A percentile compares a stretch with the other conserved stretches of the same genome.
Conservation (phyloP, 2,888 invertebrate species). For the Phaedon cochleariae region DNA sequence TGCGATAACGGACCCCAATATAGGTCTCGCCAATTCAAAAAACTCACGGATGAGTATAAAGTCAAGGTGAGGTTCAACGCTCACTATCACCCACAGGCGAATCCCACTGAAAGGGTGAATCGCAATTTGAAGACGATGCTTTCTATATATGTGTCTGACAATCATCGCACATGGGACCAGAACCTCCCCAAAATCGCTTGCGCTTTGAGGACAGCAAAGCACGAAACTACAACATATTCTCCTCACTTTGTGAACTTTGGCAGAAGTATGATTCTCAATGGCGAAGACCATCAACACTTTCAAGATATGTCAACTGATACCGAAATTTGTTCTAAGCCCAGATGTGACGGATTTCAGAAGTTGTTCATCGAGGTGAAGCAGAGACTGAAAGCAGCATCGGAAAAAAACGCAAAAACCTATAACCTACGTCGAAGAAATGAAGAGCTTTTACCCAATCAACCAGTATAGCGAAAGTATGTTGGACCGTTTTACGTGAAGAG, state of each 20-base stretch:
- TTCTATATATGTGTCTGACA: too few species aligned
- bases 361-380: constrained; percentile 10
- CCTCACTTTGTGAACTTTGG: constrained; percentile 24
- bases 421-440: constrained; percentile 12
- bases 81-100: too few species aligned
- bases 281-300: neutral
- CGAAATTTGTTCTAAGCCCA: neutral
- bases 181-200: constrained; percentile 18
- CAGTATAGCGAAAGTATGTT: constrained; percentile 10
- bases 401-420: constrained; percentile 2
- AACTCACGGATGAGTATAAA: too few species aligned
- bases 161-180: too few species aligned
- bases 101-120: too few species aligned
- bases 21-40: too few species aligned
- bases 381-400: constrained; percentile 9
- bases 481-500: too few species aligned
- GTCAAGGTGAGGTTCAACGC: too few species aligned
- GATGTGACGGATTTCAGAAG: neutral
- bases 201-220: constrained; percentile 14
- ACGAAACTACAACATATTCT: constrained; percentile 3
- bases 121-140: too few species aligned
- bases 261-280: constrained; percentile 3
- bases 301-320: too few species aligned
- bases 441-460: constrained; percentile 8
- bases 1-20: too few species aligned